Base-by-base conservation (phyloP, 2,797 vertebrate species). In the Amniataba percoides region DNA sequence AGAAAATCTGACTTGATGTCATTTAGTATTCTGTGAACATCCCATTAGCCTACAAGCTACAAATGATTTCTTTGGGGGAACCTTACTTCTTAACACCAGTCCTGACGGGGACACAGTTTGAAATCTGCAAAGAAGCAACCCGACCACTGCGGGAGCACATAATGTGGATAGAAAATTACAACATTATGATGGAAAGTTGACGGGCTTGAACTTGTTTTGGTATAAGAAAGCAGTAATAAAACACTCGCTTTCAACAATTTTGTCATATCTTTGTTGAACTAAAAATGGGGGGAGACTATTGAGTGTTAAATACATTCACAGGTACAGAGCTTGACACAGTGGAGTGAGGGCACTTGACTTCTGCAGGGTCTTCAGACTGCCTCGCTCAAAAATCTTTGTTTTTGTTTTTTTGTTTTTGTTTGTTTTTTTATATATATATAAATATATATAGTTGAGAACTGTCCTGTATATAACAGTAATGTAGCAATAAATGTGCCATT, bases 401-500 rank as follows among this genome's bases (percentile, higher is more conserved):
- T 68, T 48, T 49, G 73, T 73, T 5, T 74, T 70, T 88, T 72
- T 62, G 0, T 74, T 73, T 88, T 70, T 72, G 73, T 86, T 83
- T 84, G 69, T 75, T 87, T 76, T 71, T 78, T 86, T 87, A 80
- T 81, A 88, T 78, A 90, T 93, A 92, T 86, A 93, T 91, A 90
- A 84, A 92, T 89, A 94, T 94, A 93, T 93, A 94, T 93, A 96
- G 94, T 93, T 95, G 95, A 97, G 95, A 96, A 95, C 96, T 96
- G 96, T 97, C 96, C 94, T 97, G 97, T 97, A 97, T 95, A 96
- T 97, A 97, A 97, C 96, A 96, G 96, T 96, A 95, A 96, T 96
- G 95, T 96, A 97, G 97, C 97, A 97, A 97, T 98, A 97, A 97
- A 97, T 95, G 96, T 97, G 96, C 96, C 96, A 94, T 97, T 97